Evolutionary conservation across 35 echinoderm and acorn worm species (phyloP), one percentile per base, ranked within the genome.

Genomic region (Ophioderma brevispina): DNA sequence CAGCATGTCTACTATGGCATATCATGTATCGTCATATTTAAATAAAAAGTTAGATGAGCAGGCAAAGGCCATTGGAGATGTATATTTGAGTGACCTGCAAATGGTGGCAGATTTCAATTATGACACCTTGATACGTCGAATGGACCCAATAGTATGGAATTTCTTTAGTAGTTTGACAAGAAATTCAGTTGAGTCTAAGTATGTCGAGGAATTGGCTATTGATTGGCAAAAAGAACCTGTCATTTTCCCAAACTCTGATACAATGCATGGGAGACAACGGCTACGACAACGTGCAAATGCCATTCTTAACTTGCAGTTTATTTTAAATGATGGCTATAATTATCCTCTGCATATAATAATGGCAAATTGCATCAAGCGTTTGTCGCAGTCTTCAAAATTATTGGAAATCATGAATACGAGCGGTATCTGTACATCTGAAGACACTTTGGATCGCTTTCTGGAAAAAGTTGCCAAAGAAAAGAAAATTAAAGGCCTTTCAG

Each of bases 301-400:
- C 21, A 52, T 52, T 52, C 21, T 52, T 8, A 8, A 11, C 8
- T 21, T 92, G 21, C 90, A 92, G 50, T 92, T 38, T 80, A 63
- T 87, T 35, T 32, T 86, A 11, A 92, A 80, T 86, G 76, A 80
- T 55, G 59, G 55, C 3, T 79, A 92, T 64, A 64, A 76, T 46
- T 92, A 86, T 78, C 84, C 90, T 10, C 55, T 92, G 35, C 90
- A 92, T 64, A 77, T 92, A 35, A 63, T 86, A 32, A 50, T 39
- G 10, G 90, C 84, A 30, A 78, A 87, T 56, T 87, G 39, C 28
- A 80, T 92, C 18, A 86, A 92, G 36, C 39, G 84, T 3, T 43
- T 92, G 11, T 87, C 90, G 17, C 41, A 86, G 76, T 92, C 90
- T 17, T 86, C 90, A 14, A 85, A 87, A 52, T 75, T 92, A 33